phyloP scores from a whole-genome alignment of 1,140 invertebrate genomes.

The Pogonus chalceus region DNA sequence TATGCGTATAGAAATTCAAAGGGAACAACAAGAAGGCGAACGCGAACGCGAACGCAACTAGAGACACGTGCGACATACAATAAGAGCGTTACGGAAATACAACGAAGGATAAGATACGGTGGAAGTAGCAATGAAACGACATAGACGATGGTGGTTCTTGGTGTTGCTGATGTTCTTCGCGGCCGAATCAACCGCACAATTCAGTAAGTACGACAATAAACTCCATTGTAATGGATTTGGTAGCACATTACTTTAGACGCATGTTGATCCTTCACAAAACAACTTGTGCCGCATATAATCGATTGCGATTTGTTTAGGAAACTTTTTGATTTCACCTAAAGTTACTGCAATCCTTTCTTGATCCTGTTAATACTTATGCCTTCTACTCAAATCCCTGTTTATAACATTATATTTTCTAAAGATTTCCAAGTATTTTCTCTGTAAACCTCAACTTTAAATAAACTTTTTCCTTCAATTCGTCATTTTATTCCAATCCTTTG shows the following conservation, averaged over 20 bases:
- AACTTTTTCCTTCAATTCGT: background rate
- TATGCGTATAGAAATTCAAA: too few species aligned
- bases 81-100: too few species aligned
- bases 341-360: background rate
- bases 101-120: too few species aligned
- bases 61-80: too few species aligned
- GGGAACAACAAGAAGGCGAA: too few species aligned
- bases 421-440: too few species aligned
- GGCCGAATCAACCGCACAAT: background rate
- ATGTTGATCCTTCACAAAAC: background rate
- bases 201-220: background rate
- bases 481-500: background rate
- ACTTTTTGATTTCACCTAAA: background rate
- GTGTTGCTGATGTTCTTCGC: background rate
- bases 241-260: background rate
- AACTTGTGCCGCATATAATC: background rate
- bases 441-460: background rate
- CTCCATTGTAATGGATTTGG: background rate
- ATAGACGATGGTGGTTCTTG: background rate
- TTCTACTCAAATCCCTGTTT: too few species aligned
- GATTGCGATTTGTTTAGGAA: background rate
- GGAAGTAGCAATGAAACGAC: background rate
- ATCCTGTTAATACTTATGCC: too few species aligned
- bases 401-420: too few species aligned
- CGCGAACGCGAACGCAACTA: too few species aligned